Conservation (phyloP, 2,888 invertebrate species). For the Quadriops clusia region DNA sequence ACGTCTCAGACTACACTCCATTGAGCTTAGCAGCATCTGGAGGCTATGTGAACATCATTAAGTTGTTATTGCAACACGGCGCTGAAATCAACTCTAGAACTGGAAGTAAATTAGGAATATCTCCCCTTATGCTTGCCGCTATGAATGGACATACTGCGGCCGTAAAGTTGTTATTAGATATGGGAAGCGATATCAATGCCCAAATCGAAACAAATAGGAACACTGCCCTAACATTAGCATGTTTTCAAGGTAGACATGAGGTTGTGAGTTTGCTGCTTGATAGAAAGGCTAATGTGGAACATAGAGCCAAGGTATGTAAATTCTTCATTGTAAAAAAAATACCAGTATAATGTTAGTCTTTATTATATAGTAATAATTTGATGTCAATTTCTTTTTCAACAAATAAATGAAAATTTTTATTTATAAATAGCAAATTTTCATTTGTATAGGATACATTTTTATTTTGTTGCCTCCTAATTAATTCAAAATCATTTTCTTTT, state of each 20-base stretch:
- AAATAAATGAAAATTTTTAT: conserved; percentile 4
- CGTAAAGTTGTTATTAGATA: conserved; percentile 86
- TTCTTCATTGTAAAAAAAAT: not conserved
- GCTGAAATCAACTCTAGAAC: conserved; percentile 98
- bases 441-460: not conserved
- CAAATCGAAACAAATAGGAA: conserved; percentile 99
- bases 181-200: conserved; percentile 98
- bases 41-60: conserved; percentile 96
- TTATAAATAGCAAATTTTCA: not conserved
- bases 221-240: conserved; percentile 95
- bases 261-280: conserved; percentile 93
- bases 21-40: conserved; percentile 97
- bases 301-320: conserved; percentile 79
- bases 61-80: conserved; percentile 81
- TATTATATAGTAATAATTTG: no score
- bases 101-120: conserved; percentile 94
- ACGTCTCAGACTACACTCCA: conserved; percentile 98
- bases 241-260: conserved; percentile 98
- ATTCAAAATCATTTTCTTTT: conserved; percentile 15
- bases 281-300: conserved; percentile 96
- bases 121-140: conserved; percentile 96
- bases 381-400: no score
- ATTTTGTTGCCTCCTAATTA: no score
- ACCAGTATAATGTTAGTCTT: no score
- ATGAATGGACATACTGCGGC: conserved; percentile 98